Evolutionary conservation across 2,888 invertebrate genomes (phyloP).

Genomic region (Quadriops clusia): DNA sequence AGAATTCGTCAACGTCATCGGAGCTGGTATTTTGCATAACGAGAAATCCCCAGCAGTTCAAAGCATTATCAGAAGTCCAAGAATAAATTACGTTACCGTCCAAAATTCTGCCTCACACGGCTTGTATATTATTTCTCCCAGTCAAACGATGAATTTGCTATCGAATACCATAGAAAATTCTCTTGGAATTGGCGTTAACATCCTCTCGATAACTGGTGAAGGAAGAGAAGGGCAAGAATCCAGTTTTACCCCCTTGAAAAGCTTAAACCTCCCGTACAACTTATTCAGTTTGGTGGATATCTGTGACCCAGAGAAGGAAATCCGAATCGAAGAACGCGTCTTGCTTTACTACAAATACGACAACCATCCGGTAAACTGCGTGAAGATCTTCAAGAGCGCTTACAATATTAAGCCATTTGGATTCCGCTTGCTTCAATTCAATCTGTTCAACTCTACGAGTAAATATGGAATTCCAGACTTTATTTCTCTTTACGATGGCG

Average conservation of each 20-base stretch:
- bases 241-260: constrained; percentile 76
- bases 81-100: constrained; percentile 70
- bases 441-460: constrained; percentile 78
- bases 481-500: constrained; percentile 82
- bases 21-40: constrained; percentile 91
- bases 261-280: constrained; percentile 76
- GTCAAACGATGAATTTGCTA: constrained; percentile 65
- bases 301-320: constrained; percentile 88
- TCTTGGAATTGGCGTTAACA: constrained; percentile 81
- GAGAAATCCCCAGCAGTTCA: constrained; percentile 90
- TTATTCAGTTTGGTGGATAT: constrained; percentile 91
- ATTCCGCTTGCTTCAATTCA: constrained; percentile 79
- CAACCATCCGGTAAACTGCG: constrained; percentile 90
- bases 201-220: constrained; percentile 86
- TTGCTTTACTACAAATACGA: constrained; percentile 94
- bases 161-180: constrained; percentile 66
- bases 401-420: constrained; percentile 80
- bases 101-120: constrained; percentile 81
- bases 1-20: constrained; percentile 69
- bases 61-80: constrained; percentile 77
- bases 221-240: constrained; percentile 77
- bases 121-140: constrained; percentile 81
- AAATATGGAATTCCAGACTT: constrained; percentile 74
- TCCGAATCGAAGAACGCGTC: constrained; percentile 79
- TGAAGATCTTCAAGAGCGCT: constrained; percentile 87